A percentile compares a stretch with the other conserved stretches of the same genome.
phyloP scores from a whole-genome alignment of 2,797 vertebrate genomes.

The Emys orbicularis region DNA sequence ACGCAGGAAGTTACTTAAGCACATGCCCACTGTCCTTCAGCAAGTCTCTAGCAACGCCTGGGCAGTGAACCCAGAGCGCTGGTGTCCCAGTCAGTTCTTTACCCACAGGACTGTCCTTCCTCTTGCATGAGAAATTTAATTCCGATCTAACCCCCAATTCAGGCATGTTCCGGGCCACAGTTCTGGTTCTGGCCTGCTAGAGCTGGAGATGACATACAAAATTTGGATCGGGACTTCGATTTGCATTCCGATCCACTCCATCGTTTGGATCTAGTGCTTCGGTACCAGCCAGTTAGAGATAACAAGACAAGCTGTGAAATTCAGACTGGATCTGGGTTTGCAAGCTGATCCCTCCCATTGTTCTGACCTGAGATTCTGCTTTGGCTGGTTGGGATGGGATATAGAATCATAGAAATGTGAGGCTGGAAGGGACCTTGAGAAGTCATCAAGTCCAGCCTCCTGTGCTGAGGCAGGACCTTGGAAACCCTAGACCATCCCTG shows the following conservation, averaged over 20 bases:
- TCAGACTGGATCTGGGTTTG: background rate
- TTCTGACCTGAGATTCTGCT: background rate
- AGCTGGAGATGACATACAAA: too few relatives aligned
- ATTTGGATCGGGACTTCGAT: background rate
- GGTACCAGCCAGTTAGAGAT: background rate
- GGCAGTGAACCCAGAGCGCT: background rate
- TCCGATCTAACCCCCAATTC: background rate
- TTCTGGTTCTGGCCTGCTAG: background rate
- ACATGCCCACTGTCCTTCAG: background rate
- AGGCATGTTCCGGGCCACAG: background rate
- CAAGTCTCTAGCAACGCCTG: background rate
- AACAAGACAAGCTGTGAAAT: background rate
- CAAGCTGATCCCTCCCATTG: background rate
- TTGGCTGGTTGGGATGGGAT: background rate
- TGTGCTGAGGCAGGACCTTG: background rate
- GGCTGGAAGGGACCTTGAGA: background rate
- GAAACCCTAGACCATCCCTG: background rate
- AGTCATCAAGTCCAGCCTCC: background rate
- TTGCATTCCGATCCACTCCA: background rate
- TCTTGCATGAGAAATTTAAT: background rate
- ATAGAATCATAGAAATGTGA: background rate
- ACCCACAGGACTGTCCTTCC: background rate
- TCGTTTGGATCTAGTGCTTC: background rate
- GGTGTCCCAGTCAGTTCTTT: background rate
- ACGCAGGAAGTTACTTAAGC: background rate